A percentile compares a stretch with the other conserved stretches of the same genome.
phyloP scores from a whole-genome alignment of 2,797 vertebrate species.

The Notolabrus celidotus region DNA sequence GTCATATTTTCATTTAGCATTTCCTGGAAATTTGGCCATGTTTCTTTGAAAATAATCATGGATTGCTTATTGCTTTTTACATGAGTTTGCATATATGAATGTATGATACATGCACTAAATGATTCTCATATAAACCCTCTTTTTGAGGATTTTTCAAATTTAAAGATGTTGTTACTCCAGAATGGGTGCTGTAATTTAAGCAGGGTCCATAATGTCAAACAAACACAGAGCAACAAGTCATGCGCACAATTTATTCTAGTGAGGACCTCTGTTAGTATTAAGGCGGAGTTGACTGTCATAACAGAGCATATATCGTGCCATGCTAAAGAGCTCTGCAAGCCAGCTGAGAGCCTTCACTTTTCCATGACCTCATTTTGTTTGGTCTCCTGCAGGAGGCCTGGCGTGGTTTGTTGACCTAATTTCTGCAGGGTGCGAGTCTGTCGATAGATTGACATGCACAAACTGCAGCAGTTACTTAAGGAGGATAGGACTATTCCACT shows the following conservation, averaged over 20 bases:
- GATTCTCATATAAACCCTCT: constrained; percentile 15
- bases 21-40: constrained; percentile 17
- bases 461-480: constrained; percentile 62
- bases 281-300: constrained; percentile 72
- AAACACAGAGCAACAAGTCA: constrained; percentile 42
- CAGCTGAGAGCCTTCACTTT: constrained; percentile 72
- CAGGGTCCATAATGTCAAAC: constrained; percentile 54
- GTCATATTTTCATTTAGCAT: constrained; percentile 2
- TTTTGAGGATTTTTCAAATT: constrained; percentile 2
- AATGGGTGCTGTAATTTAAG: constrained; percentile 54
- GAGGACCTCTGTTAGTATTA: constrained; percentile 69
- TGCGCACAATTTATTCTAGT: constrained; percentile 52
- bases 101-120: constrained; percentile 4
- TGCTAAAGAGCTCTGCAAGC: constrained; percentile 77
- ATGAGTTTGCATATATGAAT: constrained; percentile 5
- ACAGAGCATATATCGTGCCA: constrained; percentile 79
- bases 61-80: constrained; percentile 17
- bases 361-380: constrained; percentile 84
- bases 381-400: constrained; percentile 68
- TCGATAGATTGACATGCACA: constrained; percentile 45
- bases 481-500: constrained; percentile 46
- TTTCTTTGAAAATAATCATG: constrained; percentile 25
- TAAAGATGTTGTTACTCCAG: constrained; percentile 46
- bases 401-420: constrained; percentile 77
- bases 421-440: constrained; percentile 42